Evolutionary conservation across 2,113 vertebrate species (phyloP), one percentile per base, ranked within the genome.

Genomic region (Lamprologus speciosus): DNA sequence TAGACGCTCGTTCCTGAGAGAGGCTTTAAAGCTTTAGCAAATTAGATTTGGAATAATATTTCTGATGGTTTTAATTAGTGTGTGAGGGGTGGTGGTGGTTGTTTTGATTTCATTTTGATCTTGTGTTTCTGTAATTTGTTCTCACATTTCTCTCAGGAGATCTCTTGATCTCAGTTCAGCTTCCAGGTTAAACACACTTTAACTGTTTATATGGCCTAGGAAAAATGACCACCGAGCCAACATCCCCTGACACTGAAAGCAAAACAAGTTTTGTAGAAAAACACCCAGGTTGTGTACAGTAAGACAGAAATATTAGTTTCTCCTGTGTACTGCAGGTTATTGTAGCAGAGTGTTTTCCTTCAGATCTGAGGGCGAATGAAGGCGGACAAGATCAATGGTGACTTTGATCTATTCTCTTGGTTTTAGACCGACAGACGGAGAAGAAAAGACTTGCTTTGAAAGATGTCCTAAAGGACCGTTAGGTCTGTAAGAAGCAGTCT

Each of bases 331-430:
- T 31, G 55, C 33, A 54, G 81, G 58, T 87, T 63, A 82, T 63
- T 57, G 82, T 57, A 31, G 87, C 57, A 19, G 79, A 58, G 89
- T 70, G 85, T 85, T 85, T 55, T 73, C 82, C 92, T 78, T 91
- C 89, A 89, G 88, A 93, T 91, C 79, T 58, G 86, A 89, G 83
- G 37, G 80, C 26, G 8, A 91, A 94, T 86, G 91, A 93, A 93
- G 91, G 84, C 87, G 53, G 85, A 91, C 82, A 91, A 65, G 85
- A 95, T 93, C 91, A 93, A 87, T 90, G 87, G 42, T 35, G 88
- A 26, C 91, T 95, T 92, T 95, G 95, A 95, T 95, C 89, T 89
- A 84, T 93, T 95, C 37, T 89, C 70, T 92, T 17, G 51, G 73
- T 88, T 88, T 86, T 51, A 86, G 19, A 85, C 28, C 4, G 35